Conservation (phyloP, 2,888 invertebrate species). For the Sceliomorpha sp. region DNA sequence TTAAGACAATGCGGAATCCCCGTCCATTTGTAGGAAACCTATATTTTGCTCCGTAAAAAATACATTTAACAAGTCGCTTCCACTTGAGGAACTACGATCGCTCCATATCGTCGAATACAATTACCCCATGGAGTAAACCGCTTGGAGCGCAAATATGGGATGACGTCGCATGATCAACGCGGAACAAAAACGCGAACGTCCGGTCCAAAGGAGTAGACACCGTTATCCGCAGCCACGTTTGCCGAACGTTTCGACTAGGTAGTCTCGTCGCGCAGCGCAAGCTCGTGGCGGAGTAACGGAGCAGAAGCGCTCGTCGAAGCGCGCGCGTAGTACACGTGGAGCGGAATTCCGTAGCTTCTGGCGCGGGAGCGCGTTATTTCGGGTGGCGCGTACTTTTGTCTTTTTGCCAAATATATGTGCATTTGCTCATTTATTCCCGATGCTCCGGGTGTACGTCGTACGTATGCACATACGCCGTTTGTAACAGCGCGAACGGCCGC, state of each 20-base stretch:
- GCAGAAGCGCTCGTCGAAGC: conserved; percentile 40
- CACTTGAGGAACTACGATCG: too few relatives aligned
- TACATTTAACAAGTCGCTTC: too few relatives aligned
- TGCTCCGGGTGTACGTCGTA: conserved; percentile 25
- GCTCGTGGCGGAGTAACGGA: conserved; percentile 53
- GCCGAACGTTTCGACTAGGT: conserved; percentile 33
- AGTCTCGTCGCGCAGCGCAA: conserved; percentile 41
- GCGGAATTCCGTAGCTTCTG: conserved; percentile 50
- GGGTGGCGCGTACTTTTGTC: conserved; percentile 66
- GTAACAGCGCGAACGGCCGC: conserved; percentile 63
- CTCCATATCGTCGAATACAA: conserved; percentile 23
- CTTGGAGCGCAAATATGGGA: too few relatives aligned
- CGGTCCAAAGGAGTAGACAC: conserved; percentile 49
- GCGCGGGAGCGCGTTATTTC: conserved; percentile 46
- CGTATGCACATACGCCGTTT: conserved; percentile 45
- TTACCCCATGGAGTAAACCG: too few relatives aligned
- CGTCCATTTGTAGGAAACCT: too few relatives aligned
- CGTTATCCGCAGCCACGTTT: conserved; percentile 47
- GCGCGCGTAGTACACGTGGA: conserved; percentile 43
- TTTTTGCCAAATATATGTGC: conserved; percentile 69
- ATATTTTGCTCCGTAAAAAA: too few relatives aligned
- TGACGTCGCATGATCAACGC: too few relatives aligned
- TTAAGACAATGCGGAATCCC: too few relatives aligned
- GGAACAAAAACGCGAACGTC: conserved; percentile 50
- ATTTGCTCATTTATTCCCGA: conserved; percentile 68